These are phyloP conservation scores for Drosophila pachea DNA, from an alignment of 1,140 invertebrate genomes.

Conservation along the genomic window DNA sequence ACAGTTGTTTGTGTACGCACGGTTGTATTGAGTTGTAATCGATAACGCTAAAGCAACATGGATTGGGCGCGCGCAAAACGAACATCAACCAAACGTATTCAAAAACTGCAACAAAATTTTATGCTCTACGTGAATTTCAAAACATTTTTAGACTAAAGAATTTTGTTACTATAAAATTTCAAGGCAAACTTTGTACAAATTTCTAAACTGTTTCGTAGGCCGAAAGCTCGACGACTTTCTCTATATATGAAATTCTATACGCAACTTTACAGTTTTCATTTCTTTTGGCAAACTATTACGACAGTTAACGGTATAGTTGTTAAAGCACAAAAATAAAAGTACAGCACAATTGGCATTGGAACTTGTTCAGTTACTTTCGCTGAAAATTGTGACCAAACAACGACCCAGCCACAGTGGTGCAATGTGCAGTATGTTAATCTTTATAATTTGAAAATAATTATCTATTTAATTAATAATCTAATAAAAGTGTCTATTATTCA, in stretches of 20 bases:
- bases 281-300: slow-evolving; percentile 62
- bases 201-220: neutral
- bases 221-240: slow-evolving; percentile 35
- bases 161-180: slow-evolving; percentile 27
- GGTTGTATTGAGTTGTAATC: slow-evolving; percentile 56
- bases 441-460: neutral
- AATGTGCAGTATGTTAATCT: neutral
- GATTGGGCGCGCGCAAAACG: slow-evolving; percentile 56
- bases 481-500: no score
- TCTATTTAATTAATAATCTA: neutral
- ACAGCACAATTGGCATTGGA: slow-evolving; percentile 60
- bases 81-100: slow-evolving; percentile 69
- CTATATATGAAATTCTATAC: slow-evolving; percentile 45
- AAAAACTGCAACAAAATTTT: slow-evolving; percentile 72
- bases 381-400: slow-evolving; percentile 53
- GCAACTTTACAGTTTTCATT: slow-evolving; percentile 30
- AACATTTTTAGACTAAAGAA: slow-evolving; percentile 69
- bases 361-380: slow-evolving; percentile 77
- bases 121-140: slow-evolving; percentile 72
- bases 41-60: slow-evolving; percentile 57
- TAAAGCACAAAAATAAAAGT: slow-evolving; percentile 56
- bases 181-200: slow-evolving; percentile 22
- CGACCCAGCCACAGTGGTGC: slow-evolving; percentile 14
- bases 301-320: slow-evolving; percentile 48
- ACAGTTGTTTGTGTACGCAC: slow-evolving; percentile 54